These are phyloP conservation scores for Xanthorhoe spadicearia DNA, from an alignment of 2,888 invertebrate species.

Conservation along the genomic window DNA sequence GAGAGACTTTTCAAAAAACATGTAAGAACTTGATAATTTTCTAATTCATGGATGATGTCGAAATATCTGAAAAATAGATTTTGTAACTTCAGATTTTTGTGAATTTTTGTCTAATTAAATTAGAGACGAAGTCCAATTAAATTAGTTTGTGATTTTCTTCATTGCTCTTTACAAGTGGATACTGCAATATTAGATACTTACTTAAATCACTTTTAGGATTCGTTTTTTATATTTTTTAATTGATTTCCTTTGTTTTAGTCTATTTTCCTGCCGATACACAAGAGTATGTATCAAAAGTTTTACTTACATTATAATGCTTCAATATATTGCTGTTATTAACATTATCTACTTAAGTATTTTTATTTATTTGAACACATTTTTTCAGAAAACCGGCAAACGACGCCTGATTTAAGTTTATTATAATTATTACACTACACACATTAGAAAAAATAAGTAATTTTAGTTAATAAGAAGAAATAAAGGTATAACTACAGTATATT, in stretches of 20 bases:
- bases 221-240: neutral
- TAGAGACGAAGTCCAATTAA: too few species aligned
- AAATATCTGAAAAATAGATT: too few species aligned
- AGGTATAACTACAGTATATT: neutral
- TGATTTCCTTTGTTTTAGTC: slow-evolving; percentile 22
- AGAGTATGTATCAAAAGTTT: slow-evolving; percentile 14
- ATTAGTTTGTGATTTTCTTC: too few species aligned
- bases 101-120: too few species aligned
- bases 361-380: slow-evolving; percentile 7
- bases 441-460: neutral
- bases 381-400: slow-evolving; percentile 15
- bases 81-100: too few species aligned
- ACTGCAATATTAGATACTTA: too few species aligned
- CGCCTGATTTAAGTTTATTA: neutral
- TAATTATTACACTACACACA: neutral
- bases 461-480: neutral
- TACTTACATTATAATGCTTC: neutral
- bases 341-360: neutral
- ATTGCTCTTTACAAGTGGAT: too few species aligned
- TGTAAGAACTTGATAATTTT: slow-evolving; percentile 17
- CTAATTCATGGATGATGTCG: too few species aligned
- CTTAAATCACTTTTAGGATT: too few species aligned
- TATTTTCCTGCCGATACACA: slow-evolving; percentile 9
- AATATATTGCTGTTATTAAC: slow-evolving; percentile 1
- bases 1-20: slow-evolving; percentile 22